These are phyloP conservation scores for Drosophila aff. DNA, from an alignment of 1,140 invertebrate species.

Conservation along the genomic window DNA sequence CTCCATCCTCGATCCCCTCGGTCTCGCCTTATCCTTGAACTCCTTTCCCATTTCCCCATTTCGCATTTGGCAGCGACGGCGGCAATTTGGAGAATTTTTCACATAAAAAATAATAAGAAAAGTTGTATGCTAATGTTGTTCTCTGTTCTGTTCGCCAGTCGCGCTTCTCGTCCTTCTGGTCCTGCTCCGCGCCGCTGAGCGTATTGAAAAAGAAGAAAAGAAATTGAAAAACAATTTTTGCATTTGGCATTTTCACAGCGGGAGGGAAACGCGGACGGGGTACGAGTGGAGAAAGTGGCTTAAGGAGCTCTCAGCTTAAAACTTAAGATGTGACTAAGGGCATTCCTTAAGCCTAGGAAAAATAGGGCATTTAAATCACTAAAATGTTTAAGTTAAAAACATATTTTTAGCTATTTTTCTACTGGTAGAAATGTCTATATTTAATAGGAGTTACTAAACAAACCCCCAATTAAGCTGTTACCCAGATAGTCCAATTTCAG, in stretches of 20 bases:
- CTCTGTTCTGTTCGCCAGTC: slow-evolving; percentile 21
- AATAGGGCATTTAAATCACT: not conserved
- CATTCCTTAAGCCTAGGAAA: not conserved
- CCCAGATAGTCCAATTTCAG: not conserved
- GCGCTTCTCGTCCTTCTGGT: slow-evolving; percentile 8
- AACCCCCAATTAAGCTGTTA: not conserved
- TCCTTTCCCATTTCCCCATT: slow-evolving; percentile 40
- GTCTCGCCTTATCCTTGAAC: slow-evolving; percentile 9
- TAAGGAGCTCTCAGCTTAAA: slow-evolving; percentile 45
- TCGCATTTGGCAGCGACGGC: slow-evolving; percentile 36
- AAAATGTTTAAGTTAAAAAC: not conserved
- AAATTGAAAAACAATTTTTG: slow-evolving; percentile 83
- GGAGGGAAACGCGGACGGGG: slow-evolving; percentile 14
- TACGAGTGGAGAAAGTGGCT: slow-evolving; percentile 26
- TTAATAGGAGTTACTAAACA: not conserved
- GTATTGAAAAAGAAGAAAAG: slow-evolving; percentile 74
- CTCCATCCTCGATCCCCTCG: slow-evolving; percentile 16
- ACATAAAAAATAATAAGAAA: slow-evolving; percentile 84
- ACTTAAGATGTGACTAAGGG: slow-evolving; percentile 34
- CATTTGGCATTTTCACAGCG: slow-evolving; percentile 74
- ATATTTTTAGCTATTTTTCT: no score
- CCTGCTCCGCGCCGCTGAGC: slow-evolving; percentile 33
- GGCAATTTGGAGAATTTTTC: slow-evolving; percentile 72
- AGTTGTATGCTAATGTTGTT: slow-evolving; percentile 82
- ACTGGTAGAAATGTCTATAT: no score